Base-by-base conservation (phyloP, 2,888 invertebrate genomes). In the Microctonus hyperodae region DNA sequence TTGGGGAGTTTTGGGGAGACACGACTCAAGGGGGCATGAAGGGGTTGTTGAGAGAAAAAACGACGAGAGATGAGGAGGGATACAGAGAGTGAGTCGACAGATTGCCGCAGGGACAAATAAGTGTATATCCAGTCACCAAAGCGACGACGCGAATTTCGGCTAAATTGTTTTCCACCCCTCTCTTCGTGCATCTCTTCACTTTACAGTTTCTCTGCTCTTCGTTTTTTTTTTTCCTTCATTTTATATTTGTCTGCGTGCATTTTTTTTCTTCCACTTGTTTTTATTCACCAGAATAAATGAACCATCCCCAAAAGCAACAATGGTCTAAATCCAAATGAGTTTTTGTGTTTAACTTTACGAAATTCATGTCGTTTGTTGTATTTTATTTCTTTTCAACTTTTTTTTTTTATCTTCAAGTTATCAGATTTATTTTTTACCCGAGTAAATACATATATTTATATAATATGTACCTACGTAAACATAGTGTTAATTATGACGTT, bases 71-170 rank as follows among this genome's bases (percentile, higher is more conserved):
- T 75, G 77, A 77, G 76, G 76, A 78, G 76, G 75, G 70, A 72
- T 69, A 75, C 75, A 73, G 69, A 73, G 37, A 50, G 73, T 72
- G 76, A 76, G 78, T 76, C 78, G 77, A 79, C 79, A 79, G 79
- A 81, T 81, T 81, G 79, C 79, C 77, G 75, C 73, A 73, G 79
- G 78, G 79, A 81, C 79, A 78, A 77, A 78, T 76, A 80, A 79
- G 76, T 79, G 76, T 79, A 78, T n/a, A 44, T 76, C 77, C 76
- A 76, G 78, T 79, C 75, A 77, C 76, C 74, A 74, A 78, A 79
- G 72, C 70, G 78, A 77, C 79, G 78, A 81, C 77, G 78, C 75
- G 78, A 81, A 64, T 80, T 79, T 80, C 76, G 80, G 75, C 73
- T 77, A 80, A 81, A 81, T 81, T 81, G 81, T 81, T 81, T 81